Percentiles rank a stretch among this genome's conserved stretches.
Evolutionary conservation across 2,888 invertebrate species (phyloP).

Genomic region (Pardosa pseudoannulata): DNA sequence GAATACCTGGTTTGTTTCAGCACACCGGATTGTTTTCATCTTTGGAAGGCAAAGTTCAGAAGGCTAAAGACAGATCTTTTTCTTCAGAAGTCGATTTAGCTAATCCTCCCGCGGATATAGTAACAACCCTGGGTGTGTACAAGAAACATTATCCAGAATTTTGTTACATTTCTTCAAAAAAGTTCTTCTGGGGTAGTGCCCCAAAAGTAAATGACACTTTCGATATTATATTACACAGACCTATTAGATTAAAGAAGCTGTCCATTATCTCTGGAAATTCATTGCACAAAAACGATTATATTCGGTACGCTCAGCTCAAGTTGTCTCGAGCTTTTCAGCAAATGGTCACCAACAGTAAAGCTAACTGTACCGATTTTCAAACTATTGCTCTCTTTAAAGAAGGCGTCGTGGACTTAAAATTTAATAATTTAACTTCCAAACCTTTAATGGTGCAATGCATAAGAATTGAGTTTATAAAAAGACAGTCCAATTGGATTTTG

Average conservation of each 20-base stretch:
- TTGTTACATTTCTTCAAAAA: conserved; percentile 76
- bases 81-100: conserved; percentile 75
- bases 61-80: conserved; percentile 76
- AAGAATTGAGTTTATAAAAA: conserved; percentile 76
- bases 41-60: conserved; percentile 76
- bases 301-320: conserved; percentile 75
- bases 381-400: conserved; percentile 75
- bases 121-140: conserved; percentile 76
- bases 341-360: conserved; percentile 69
- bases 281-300: conserved; percentile 75
- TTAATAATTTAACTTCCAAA: conserved; percentile 72
- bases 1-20: conserved; percentile 76
- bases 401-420: conserved; percentile 75
- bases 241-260: conserved; percentile 75
- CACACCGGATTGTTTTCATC: conserved; percentile 77
- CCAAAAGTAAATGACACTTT: conserved; percentile 76
- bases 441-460: conserved; percentile 76
- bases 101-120: conserved; percentile 77
- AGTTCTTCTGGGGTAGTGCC: conserved; percentile 78
- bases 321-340: conserved; percentile 74
- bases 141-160: conserved; percentile 75
- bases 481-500: conserved; percentile 77
- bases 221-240: conserved; percentile 76
- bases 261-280: conserved; percentile 76
- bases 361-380: conserved; percentile 75